Base-by-base conservation (phyloP, 2,797 vertebrate genomes). In the Siniperca scherzeri region DNA sequence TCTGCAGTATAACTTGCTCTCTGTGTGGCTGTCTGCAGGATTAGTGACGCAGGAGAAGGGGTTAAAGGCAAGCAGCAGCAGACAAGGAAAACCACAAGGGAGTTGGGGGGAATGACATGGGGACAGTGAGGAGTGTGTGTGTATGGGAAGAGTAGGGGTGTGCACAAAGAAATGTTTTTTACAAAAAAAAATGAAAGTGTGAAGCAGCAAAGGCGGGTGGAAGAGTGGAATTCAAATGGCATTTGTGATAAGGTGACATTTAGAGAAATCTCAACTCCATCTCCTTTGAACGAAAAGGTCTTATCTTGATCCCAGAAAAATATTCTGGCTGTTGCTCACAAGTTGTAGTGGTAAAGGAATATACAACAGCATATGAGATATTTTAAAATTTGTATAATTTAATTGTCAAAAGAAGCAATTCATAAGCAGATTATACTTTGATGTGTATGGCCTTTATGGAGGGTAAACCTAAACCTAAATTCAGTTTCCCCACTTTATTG, bases 191-290 rank as follows among this genome's bases (percentile, higher is more conserved):
- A 70, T 25, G 21, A 76, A 87, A 81, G 61, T 42, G 46, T 72
- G 73, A 70, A 64, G 84, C 70, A 70, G 74, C 50, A 77, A 60
- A 79, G 70, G 81, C 70, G 16, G 40, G 44, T 42, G 33, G 74
- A 75, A 68, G 50, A 64, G 70, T 76, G 78, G 61, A 71, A 87
- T 86, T 87, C 46, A 87, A 93, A 91, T 92, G 88, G 78, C 79
- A 89, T 90, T 91, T 91, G 62, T 74, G 84, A 91, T 91, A 91
- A 85, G 86, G 79, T 94, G 94, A 94, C 93, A 94, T 95, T 95
- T 95, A 82, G 61, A 90, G 60, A 86, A 85, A 90, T 90, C 84
- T 86, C 78, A 64, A 44, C 69, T 92, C 86, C 62, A 91, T 91
- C 91, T 86, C 69, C 57, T 78, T 78, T 89, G 46, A 89, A 87